Evolutionary conservation across 2,113 vertebrate species (phyloP), one percentile per base, ranked within the genome.

Genomic region (Microtus richardsoni): DNA sequence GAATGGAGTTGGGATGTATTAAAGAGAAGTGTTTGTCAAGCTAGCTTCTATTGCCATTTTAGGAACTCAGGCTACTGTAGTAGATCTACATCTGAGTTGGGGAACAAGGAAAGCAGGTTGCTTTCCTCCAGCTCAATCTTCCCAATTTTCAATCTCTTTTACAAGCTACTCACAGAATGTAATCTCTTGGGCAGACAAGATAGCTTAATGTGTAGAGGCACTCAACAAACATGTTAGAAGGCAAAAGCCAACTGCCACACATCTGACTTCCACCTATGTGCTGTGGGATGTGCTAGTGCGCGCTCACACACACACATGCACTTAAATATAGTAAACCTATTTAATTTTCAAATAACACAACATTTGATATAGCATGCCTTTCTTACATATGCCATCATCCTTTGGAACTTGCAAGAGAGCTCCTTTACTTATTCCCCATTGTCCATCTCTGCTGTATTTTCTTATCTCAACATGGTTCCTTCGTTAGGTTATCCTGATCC

Each of bases 241-340:
- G 39, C 30, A 14, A 44, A 10, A 17, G 10, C 2, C 17, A 21
- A 33, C 2, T 85, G 28, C 41, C 10, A 21, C 4, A 85, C 19
- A 41, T 84, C 82, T 83, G 80, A 83, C 30, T 60, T 62, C 24
- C 24, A 28, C n/a, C 24, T 85, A 5, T 85, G 39, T 66, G 9
- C 41, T 66, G 30, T 47, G 26, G 7, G 0, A 30, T 7, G 30
- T 36, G 6, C 4, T n/a, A n/a, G n/a, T n/a, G 11, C 2, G 10
- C 47, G 0, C 10, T 0, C 47, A 62, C n/a, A 17, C 54, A 83
- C 39, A 30, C n/a, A 30, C 22, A 83, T 12, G 17, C 79, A 62
- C 54, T 58, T 58, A 33, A 33, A 33, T 33, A 70, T 17, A 58
- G 36, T 58, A 58, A 58, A 39, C 14, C 30, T 9, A 41, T 83